A percentile compares a stretch with the other conserved stretches of the same genome.
These are phyloP conservation scores for Ormyrus nitidulus DNA, from an alignment of 2,888 invertebrate species.

Conservation along the genomic window DNA sequence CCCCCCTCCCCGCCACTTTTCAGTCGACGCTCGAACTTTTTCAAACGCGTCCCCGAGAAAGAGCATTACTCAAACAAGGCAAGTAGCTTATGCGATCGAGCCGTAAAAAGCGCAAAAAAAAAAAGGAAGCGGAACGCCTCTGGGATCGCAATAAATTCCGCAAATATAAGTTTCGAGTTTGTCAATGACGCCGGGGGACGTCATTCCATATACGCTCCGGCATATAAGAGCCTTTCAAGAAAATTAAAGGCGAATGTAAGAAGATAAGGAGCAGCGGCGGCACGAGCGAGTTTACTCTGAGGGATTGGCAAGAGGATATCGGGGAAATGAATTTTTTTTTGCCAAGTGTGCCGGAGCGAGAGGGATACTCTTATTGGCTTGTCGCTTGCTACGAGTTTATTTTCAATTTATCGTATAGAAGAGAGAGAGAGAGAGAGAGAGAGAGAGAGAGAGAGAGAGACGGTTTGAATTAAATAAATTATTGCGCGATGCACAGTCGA, in stretches of 20 bases:
- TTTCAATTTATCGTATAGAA: no score
- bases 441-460: no score
- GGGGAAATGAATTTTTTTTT: slow-evolving; percentile 34
- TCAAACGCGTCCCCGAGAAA: no score
- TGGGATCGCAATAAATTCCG: slow-evolving; percentile 15
- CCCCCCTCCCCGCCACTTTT: no score
- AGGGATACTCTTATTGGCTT: no score
- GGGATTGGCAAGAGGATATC: slow-evolving; percentile 40
- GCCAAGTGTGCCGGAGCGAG: background rate
- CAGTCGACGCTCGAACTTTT: no score
- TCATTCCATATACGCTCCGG: background rate
- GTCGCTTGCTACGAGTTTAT: no score
- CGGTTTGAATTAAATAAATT: no score
- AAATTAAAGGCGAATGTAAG: slow-evolving; percentile 54
- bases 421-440: no score
- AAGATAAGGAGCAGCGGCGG: slow-evolving; percentile 29
- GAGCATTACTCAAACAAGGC: no score
- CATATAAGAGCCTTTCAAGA: slow-evolving; percentile 53
- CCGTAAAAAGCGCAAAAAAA: background rate
- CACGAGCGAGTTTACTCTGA: slow-evolving; percentile 27
- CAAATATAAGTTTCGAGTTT: slow-evolving; percentile 17
- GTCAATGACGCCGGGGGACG: slow-evolving; percentile 28
- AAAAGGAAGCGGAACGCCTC: background rate
- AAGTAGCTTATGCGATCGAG: background rate
- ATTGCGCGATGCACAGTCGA: no score